phyloP scores from a whole-genome alignment of 2,113 vertebrate species.

The Speoplatyrhinus poulsoni region DNA sequence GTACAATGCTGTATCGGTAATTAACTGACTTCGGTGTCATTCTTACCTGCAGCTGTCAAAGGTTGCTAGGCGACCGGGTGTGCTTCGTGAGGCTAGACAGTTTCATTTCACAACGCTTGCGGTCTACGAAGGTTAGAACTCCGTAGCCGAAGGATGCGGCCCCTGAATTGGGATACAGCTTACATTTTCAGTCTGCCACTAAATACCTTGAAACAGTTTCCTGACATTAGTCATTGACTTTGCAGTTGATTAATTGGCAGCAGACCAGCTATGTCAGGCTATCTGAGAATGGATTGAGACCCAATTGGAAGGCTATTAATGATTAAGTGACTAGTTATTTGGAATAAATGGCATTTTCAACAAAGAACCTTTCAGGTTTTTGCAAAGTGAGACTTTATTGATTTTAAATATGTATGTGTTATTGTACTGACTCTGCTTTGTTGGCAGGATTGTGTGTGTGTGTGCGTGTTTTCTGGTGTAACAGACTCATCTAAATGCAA shows the following conservation, averaged over 20 bases:
- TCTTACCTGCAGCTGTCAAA: no score
- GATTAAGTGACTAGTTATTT: background rate
- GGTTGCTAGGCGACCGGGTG: no score
- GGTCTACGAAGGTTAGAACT: no score
- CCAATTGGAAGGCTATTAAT: background rate
- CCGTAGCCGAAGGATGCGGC: no score
- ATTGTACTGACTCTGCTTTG: background rate
- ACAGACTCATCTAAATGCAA: slow-evolving; percentile 12
- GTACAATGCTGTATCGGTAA: no score
- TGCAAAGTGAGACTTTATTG: slow-evolving; percentile 1
- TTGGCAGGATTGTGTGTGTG: background rate
- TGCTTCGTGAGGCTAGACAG: no score
- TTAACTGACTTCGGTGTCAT: no score
- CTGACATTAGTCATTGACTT: background rate
- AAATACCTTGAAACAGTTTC: background rate
- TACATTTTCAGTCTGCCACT: no score
- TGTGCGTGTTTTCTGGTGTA: no score
- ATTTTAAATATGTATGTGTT: slow-evolving; percentile 1
- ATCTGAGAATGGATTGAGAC: background rate
- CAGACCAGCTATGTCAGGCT: background rate
- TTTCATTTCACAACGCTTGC: no score
- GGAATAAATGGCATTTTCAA: background rate
- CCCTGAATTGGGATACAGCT: no score
- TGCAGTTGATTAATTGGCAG: background rate
- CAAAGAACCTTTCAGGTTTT: background rate